Evolutionary conservation across 2,113 vertebrate species (phyloP).

Genomic region (Equus przewalskii): DNA sequence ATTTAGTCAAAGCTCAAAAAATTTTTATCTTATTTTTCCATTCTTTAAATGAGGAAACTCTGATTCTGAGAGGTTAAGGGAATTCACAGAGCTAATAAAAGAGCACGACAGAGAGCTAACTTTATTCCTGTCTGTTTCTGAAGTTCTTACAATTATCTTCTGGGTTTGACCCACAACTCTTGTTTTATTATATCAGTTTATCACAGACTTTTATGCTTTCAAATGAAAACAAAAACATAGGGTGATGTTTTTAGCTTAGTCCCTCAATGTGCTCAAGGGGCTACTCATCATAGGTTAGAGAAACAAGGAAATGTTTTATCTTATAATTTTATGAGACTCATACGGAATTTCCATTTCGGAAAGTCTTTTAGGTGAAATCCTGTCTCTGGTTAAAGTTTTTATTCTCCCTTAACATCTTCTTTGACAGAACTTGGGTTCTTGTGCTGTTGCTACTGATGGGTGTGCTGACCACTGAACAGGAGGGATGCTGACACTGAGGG

Average conservation of each 20-base stretch:
- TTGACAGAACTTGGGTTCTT: not conserved
- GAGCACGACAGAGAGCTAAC: not conserved
- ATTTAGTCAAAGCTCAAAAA: not conserved
- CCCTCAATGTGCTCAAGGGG: not conserved
- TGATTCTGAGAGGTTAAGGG: not conserved
- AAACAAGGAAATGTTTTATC: not conserved
- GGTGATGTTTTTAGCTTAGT: not conserved
- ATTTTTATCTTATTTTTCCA: not conserved
- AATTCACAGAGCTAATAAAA: not conserved
- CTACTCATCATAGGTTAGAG: not conserved
- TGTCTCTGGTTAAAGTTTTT: not conserved
- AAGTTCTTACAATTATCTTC: not conserved
- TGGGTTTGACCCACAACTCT: not conserved
- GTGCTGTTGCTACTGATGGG: rapidly evolving
- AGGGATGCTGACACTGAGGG: not conserved
- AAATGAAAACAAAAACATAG: not conserved
- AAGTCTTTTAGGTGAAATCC: not conserved
- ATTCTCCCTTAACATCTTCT: not conserved
- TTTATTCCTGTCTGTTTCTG: not conserved
- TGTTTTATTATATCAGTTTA: not conserved
- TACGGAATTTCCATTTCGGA: not conserved
- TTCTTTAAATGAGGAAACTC: not conserved
- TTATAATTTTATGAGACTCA: not conserved
- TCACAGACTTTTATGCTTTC: not conserved
- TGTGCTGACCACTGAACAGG: not conserved